These are phyloP conservation scores for Apistogramma diplotaenia DNA, from an alignment of 2,113 vertebrate genomes.

Conservation along the genomic window DNA sequence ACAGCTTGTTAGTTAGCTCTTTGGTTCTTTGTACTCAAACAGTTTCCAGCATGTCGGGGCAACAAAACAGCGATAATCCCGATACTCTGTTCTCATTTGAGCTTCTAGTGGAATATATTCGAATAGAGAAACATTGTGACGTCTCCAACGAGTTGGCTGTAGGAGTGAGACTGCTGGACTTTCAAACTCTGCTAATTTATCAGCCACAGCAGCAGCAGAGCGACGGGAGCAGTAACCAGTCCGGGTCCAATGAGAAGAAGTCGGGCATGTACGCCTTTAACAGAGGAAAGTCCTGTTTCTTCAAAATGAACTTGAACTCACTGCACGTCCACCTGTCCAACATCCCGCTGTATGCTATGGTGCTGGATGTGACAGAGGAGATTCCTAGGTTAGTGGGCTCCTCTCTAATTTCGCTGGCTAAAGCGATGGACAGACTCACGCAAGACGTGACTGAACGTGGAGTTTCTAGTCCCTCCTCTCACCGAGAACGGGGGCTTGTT, in stretches of 20 bases:
- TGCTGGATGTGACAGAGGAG: slow-evolving; percentile 73
- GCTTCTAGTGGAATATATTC: slow-evolving; percentile 80
- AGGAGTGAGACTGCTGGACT: slow-evolving; percentile 83
- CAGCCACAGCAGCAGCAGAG: slow-evolving; percentile 41
- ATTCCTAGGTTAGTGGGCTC: slow-evolving; percentile 76
- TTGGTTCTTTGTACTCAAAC: not conserved
- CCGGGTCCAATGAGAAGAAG: not conserved
- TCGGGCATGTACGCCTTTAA: slow-evolving; percentile 54
- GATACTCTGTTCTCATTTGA: slow-evolving; percentile 83
- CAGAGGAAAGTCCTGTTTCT: slow-evolving; percentile 87
- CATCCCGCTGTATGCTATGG: slow-evolving; percentile 75
- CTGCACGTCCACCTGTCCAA: slow-evolving; percentile 60
- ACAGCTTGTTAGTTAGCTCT: not conserved
- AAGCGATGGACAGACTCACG: slow-evolving; percentile 62
- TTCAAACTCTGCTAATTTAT: slow-evolving; percentile 84
- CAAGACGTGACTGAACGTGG: slow-evolving; percentile 55
- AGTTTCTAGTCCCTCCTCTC: slow-evolving; percentile 46
- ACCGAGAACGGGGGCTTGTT: slow-evolving; percentile 66
- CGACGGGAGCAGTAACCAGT: not conserved
- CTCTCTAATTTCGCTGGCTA: slow-evolving; percentile 76
- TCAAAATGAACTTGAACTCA: slow-evolving; percentile 71
- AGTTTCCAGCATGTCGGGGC: slow-evolving; percentile 41
- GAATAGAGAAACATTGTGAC: slow-evolving; percentile 39
- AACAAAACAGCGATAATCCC: not conserved
- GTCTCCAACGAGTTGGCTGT: slow-evolving; percentile 71